These are phyloP conservation scores for Phataginus tetradactyla DNA, from an alignment of 2,797 vertebrate species.

Conservation along the genomic window DNA sequence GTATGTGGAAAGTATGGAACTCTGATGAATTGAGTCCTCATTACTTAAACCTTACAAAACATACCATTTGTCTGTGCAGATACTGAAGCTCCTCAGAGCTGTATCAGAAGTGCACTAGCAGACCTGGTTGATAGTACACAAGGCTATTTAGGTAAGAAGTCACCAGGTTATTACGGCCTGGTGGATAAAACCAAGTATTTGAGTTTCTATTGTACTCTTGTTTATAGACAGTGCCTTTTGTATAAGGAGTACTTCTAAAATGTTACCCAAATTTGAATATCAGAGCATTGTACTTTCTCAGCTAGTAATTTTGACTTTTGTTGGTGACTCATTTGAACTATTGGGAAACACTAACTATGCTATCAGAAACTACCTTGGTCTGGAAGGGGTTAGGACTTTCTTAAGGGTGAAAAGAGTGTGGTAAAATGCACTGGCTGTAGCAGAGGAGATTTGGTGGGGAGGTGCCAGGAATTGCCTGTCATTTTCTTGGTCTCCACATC, in stretches of 20 bases:
- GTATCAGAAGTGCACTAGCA: background rate
- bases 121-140: background rate
- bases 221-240: background rate
- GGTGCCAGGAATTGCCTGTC: background rate
- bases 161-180: background rate
- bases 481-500: background rate
- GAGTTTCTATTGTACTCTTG: background rate
- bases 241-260: conserved; percentile 39
- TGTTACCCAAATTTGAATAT: conserved; percentile 22
- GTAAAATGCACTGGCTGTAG: background rate
- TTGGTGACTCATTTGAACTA: background rate
- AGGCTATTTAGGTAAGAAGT: conserved; percentile 42
- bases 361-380: background rate
- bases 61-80: background rate
- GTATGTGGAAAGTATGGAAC: background rate
- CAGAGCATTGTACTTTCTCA: conserved; percentile 3
- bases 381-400: background rate
- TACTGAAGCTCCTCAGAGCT: background rate
- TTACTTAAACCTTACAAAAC: conserved; percentile 43
- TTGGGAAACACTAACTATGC: conserved; percentile 14
- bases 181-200: conserved; percentile 16
- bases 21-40: background rate
- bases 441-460: background rate
- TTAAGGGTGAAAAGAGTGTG: background rate
- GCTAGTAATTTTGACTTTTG: conserved; percentile 42